Evolutionary conservation across 2,888 invertebrate genomes (phyloP), one percentile per base, ranked within the genome.

Genomic region (Trichogramma dendrolimi): DNA sequence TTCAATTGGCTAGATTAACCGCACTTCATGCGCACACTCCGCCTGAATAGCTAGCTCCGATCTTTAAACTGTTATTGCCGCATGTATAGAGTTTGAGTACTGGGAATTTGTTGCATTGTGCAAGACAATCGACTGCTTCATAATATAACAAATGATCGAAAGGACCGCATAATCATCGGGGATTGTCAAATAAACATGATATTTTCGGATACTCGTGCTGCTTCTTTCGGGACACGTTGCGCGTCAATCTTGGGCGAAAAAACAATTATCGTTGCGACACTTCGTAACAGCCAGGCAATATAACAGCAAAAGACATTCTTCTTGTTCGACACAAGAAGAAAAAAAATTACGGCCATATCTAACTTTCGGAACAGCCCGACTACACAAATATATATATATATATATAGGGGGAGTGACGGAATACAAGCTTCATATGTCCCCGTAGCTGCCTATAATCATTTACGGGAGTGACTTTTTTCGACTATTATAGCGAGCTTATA

Each of bases 311-410:
- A 27, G 55, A 42, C 53, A 54, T 57, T 49, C 55, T 46, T 54
- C 42, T 52, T n/a, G 50, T 59, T 63, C 61, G 67, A 63, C 63
- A 63, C 49, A 46, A 5, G 49, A 27, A 2, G 46, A 64, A 67
- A 70, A 69, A 69, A 70, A 68, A 69, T 70, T 68, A 68, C 68
- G 62, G 66, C 68, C 68, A 69, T 70, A 69, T 70, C 67, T 62
- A 60, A 54, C 57, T 55, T 58, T 52, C 49, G 57, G 50, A 27
- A 2, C 27, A 27, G 27, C 27, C 27, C 27, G 27, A 27, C 27
- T 27, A 3, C 27, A 27, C 27, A 27, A 27, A 27, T 27, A 27
- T 27, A 27, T 27, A 27, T 27, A 27, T 27, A 27, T 27, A 27
- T 27, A 27, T 27, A 27, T 27, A 27, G 27, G 27, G 27, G 27